Evolutionary conservation across 2,113 vertebrate genomes (phyloP), one percentile per base, ranked within the genome.

Genomic region (Phainopepla nitens): DNA sequence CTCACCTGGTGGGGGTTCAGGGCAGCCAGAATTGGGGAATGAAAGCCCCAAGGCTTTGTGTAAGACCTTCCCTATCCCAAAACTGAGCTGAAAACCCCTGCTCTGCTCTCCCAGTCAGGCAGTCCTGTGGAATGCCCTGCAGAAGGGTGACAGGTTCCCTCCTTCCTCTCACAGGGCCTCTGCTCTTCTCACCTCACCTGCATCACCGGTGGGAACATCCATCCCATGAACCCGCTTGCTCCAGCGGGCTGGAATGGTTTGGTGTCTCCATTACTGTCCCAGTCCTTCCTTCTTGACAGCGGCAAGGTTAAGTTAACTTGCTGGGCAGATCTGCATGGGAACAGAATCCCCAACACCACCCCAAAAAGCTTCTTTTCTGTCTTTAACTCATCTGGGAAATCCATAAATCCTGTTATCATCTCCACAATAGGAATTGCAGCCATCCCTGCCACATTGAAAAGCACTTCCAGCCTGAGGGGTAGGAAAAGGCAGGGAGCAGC

Each of bases 21-120:
- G 42, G 53, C 53, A 85, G 60, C 53, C 0, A 2, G 22, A 56
- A 51, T 1, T 81, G 64, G 15, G 33, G 21, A 28, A 53, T 29
- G 72, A 88, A 42, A 79, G 23, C 23, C 42, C 42, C 42, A 42
- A 42, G 42, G 15, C 42, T 39, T 39, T 39, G 39, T 39, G 42
- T 42, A 42, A 42, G 42, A 42, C 42, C 42, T 42, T 42, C 15
- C 42, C 42, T 42, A 12, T 64, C 81, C 73, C 39, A 22, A 84
- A 90, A 69, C 8, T 0, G 0, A 76, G 39, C 53, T 3, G 1
- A 82, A 85, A 80, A 5, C 11, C 8, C 12, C 6, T 1, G 14
- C 62, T 71, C 49, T 36, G 15, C 39, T 89, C 54, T 65, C 27
- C 18, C 12, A 5, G 41, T 27, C 14, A 22, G 28, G 28, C 58